Percentiles rank a stretch among this genome's conserved stretches.
Evolutionary conservation across 2,888 invertebrate genomes (phyloP).

Genomic region (Cylindroiulus punctatus): DNA sequence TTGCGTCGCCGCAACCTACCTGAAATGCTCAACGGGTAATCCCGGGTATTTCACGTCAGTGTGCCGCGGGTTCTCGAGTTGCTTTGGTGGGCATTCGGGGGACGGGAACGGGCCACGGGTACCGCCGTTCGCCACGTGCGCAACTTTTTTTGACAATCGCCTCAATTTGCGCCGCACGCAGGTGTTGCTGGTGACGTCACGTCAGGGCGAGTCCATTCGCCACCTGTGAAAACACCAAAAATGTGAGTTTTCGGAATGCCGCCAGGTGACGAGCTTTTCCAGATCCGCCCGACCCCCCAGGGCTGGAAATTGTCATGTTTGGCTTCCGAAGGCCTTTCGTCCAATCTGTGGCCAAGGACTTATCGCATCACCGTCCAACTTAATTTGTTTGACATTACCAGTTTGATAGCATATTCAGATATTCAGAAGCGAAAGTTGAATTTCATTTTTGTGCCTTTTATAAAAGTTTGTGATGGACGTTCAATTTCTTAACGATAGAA

Average conservation of each 20-base stretch:
- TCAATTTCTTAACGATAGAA: no score
- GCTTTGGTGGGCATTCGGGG: neutral
- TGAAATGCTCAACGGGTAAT: neutral
- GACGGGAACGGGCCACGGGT: neutral
- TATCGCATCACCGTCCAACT: no score
- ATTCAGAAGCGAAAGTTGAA: no score
- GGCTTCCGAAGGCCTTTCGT: no score
- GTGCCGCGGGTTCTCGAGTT: neutral
- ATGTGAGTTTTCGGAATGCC: neutral
- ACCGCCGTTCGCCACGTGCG: neutral
- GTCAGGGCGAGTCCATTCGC: neutral
- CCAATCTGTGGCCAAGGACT: no score
- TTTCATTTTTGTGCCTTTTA: no score
- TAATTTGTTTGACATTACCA: no score
- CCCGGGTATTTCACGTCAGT: neutral
- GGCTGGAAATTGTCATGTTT: neutral
- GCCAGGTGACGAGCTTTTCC: neutral
- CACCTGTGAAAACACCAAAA: neutral
- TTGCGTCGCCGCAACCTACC: neutral
- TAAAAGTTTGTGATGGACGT: no score
- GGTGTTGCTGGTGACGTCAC: neutral
- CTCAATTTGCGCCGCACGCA: neutral
- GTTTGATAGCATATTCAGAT: no score
- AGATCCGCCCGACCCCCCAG: neutral
- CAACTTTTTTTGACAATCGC: conserved; percentile 15